These are phyloP conservation scores for Antheraea pernyi DNA, from an alignment of 1,140 invertebrate genomes.

Conservation along the genomic window DNA sequence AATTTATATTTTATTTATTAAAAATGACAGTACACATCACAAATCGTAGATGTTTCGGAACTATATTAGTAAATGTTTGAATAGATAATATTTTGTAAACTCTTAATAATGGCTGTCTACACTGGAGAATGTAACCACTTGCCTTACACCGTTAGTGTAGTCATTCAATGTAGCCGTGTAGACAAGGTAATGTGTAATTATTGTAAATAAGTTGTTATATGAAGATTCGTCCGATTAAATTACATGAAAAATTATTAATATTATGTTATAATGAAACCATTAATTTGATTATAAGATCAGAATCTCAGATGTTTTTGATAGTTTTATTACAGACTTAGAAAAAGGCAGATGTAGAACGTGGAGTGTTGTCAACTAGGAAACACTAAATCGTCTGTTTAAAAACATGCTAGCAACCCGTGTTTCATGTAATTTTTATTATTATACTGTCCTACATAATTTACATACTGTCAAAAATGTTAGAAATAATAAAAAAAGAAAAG, in stretches of 20 bases:
- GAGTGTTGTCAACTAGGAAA: too few species aligned
- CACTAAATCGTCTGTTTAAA: too few species aligned
- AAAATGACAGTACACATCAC: slow-evolving; percentile 25
- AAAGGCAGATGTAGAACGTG: too few species aligned
- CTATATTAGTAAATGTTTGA: not conserved
- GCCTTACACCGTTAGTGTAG: not conserved
- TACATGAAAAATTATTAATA: slow-evolving; percentile 25
- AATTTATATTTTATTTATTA: not conserved
- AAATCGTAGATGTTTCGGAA: not conserved
- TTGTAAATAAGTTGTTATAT: slow-evolving; percentile 65
- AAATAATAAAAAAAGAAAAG: too few species aligned
- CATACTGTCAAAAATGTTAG: too few species aligned
- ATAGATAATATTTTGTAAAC: not conserved
- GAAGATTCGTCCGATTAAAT: slow-evolving; percentile 55
- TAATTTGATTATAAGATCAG: slow-evolving; percentile 56
- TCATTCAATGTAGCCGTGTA: not conserved
- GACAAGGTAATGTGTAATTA: slow-evolving; percentile 41
- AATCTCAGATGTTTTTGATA: slow-evolving; percentile 50
- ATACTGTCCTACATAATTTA: too few species aligned
- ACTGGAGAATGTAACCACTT: slow-evolving; percentile 1
- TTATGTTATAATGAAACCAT: slow-evolving; percentile 45
- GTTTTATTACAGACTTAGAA: slow-evolving; percentile 24
- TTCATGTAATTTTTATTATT: too few species aligned
- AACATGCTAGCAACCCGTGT: too few species aligned
- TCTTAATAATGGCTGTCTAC: not conserved